Conservation (phyloP, 2,888 invertebrate species). For the Amiota mariae region DNA sequence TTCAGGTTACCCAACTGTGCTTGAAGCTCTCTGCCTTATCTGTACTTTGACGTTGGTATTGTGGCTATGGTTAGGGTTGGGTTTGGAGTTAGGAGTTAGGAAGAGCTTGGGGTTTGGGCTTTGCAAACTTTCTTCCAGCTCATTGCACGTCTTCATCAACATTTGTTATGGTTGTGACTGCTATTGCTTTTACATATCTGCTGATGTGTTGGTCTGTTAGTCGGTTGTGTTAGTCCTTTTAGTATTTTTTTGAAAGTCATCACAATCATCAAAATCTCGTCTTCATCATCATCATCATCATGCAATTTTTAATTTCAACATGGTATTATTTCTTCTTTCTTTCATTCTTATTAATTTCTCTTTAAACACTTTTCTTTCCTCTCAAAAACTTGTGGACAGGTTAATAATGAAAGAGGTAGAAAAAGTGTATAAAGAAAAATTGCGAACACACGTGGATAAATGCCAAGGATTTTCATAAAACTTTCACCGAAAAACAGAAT, state of each 20-base stretch:
- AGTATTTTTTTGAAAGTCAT: neutral
- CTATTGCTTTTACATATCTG: neutral
- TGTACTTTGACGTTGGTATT: neutral
- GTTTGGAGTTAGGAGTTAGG: neutral
- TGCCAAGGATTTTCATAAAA: constrained; percentile 20
- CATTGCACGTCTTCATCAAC: constrained; percentile 19
- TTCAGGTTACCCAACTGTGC: neutral
- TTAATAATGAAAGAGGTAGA: neutral
- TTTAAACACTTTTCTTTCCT: neutral
- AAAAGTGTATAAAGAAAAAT: neutral
- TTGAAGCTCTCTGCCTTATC: neutral
- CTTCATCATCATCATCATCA: neutral
- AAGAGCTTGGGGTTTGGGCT: neutral
- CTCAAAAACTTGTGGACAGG: neutral
- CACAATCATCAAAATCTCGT: neutral
- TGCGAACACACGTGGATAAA: neutral
- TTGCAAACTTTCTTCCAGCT: constrained; percentile 4
- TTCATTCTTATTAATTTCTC: neutral
- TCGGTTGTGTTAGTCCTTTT: neutral
- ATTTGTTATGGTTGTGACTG: neutral
- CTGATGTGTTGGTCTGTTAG: neutral
- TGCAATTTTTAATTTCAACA: neutral
- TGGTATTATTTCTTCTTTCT: neutral
- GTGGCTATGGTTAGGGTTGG: too few relatives aligned
- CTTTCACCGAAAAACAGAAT: constrained; percentile 7